Evolutionary conservation across 2,888 invertebrate species (phyloP).

Genomic region (Proisotoma minuta): DNA sequence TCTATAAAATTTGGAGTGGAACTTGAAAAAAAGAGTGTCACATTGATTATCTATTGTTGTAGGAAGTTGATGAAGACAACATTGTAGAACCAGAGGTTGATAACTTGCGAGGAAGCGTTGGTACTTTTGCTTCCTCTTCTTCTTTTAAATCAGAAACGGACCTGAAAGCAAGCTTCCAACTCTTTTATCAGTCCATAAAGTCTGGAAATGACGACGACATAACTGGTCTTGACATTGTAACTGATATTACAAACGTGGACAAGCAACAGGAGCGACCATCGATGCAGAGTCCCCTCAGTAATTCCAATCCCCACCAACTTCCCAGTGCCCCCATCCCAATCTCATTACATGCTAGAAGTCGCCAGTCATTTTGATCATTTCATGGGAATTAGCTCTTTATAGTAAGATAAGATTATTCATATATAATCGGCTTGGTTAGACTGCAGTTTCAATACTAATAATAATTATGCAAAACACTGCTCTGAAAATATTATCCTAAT

Average conservation of each 20-base stretch:
- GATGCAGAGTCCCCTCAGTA: background rate
- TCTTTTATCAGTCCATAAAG: slow-evolving; percentile 53
- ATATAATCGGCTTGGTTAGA: background rate
- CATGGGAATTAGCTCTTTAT: background rate
- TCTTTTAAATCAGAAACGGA: slow-evolving; percentile 52
- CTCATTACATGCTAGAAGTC: slow-evolving; percentile 34
- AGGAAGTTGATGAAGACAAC: slow-evolving; percentile 68
- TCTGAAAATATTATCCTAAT: too few species aligned
- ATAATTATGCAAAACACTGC: too few species aligned
- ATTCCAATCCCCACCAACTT: background rate
- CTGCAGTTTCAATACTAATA: too few species aligned
- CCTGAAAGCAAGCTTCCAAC: slow-evolving; percentile 58
- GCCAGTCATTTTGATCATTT: slow-evolving; percentile 34
- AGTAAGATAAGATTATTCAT: background rate
- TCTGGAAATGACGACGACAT: slow-evolving; percentile 30
- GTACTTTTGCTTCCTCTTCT: slow-evolving; percentile 38
- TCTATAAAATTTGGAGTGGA: background rate
- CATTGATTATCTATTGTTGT: slow-evolving; percentile 46
- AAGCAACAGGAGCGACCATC: background rate
- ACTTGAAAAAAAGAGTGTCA: background rate
- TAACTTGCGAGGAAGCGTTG: slow-evolving; percentile 51
- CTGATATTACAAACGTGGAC: background rate
- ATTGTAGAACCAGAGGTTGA: slow-evolving; percentile 52
- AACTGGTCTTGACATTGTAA: background rate
- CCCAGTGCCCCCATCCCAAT: slow-evolving; percentile 23